phyloP scores from a whole-genome alignment of 2,888 invertebrate genomes.

The Ceraclea dissimilis region DNA sequence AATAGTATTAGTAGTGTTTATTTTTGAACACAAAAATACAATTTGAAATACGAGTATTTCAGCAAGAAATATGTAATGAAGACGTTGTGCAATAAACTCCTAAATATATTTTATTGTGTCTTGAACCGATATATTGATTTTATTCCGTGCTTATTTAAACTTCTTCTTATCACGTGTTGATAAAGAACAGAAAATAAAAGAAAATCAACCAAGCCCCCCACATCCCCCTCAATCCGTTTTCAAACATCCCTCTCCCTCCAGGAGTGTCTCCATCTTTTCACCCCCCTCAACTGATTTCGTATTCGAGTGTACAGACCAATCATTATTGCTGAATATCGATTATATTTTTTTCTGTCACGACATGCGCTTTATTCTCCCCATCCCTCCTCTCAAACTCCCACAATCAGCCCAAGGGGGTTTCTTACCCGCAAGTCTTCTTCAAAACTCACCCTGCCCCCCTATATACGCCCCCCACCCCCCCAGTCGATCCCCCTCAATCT shows the following conservation, averaged over 20 bases:
- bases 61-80: neutral
- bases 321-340: slow-evolving; percentile 52
- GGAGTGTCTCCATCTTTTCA: neutral
- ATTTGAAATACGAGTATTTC: too few species aligned
- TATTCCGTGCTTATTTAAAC: neutral
- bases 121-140: too few species aligned
- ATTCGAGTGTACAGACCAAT: slow-evolving; percentile 52
- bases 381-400: slow-evolving; percentile 4
- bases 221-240: slow-evolving; percentile 6
- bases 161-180: slow-evolving; percentile 2
- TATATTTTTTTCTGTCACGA: slow-evolving; percentile 30
- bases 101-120: too few species aligned
- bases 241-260: slow-evolving; percentile 10
- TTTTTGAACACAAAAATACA: too few species aligned
- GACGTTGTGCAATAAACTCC: neutral
- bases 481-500: slow-evolving; percentile 7
- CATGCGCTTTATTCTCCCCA: slow-evolving; percentile 25
- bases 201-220: slow-evolving; percentile 4
- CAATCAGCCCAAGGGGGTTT: slow-evolving; percentile 5
- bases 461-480: slow-evolving; percentile 2
- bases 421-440: slow-evolving; percentile 9
- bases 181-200: slow-evolving; percentile 7
- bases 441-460: slow-evolving; percentile 4
- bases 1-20: too few species aligned
- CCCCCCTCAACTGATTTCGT: slow-evolving; percentile 47